Evolutionary conservation across 1,140 invertebrate genomes (phyloP).

Genomic region (Euura saliciscinereae): DNA sequence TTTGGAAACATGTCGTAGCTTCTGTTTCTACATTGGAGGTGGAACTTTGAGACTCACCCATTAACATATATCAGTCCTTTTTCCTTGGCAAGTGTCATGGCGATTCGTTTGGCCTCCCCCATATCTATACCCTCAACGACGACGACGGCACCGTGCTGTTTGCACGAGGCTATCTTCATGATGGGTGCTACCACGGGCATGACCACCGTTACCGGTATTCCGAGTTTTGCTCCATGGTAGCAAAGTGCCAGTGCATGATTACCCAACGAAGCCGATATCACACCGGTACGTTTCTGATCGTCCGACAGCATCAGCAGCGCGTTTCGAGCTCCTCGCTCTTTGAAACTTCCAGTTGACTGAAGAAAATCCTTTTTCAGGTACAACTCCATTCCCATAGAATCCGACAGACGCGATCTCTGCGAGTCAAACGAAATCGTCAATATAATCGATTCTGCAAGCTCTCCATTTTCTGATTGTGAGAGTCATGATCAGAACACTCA

Average conservation of each 20-base stretch:
- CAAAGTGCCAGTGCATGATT: conserved; percentile 90
- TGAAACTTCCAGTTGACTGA: conserved; percentile 92
- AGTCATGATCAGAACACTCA: conserved; percentile 56
- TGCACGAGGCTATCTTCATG: conserved; percentile 92
- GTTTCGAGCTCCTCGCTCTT: conserved; percentile 90
- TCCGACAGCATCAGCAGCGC: conserved; percentile 77
- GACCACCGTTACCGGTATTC: conserved; percentile 88
- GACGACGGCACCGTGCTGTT: conserved; percentile 82
- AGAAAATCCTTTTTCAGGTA: conserved; percentile 94
- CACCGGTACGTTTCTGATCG: conserved; percentile 76
- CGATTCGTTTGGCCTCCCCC: conserved; percentile 81
- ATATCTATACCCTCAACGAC: conserved; percentile 85
- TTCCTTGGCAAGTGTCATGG: conserved; percentile 76
- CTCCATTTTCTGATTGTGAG: neutral
- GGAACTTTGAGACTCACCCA: conserved; percentile 65
- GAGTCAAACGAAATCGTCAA: conserved; percentile 16
- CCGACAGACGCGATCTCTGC: conserved; percentile 80
- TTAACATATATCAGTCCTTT: conserved; percentile 81
- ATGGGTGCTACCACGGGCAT: conserved; percentile 92
- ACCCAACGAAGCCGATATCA: conserved; percentile 91
- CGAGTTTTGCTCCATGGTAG: conserved; percentile 84
- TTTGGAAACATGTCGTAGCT: conserved; percentile 19
- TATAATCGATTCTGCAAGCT: conserved; percentile 23
- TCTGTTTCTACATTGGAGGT: neutral
- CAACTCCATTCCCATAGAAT: conserved; percentile 80